These are phyloP conservation scores for Gerris lacustris DNA, from an alignment of 2,888 invertebrate genomes.

Conservation along the genomic window DNA sequence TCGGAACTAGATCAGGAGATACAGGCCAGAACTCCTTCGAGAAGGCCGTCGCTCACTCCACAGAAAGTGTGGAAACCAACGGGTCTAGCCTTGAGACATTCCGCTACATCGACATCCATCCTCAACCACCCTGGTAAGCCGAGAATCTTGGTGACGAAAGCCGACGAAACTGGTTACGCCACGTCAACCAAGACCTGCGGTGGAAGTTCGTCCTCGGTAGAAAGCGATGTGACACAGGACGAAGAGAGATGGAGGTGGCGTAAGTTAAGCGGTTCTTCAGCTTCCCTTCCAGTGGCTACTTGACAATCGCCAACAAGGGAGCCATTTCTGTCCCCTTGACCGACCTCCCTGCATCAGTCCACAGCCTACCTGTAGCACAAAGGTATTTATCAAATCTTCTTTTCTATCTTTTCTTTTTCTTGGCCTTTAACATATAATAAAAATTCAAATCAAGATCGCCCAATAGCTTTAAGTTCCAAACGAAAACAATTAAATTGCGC, in stretches of 20 bases:
- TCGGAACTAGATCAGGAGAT: conserved; percentile 64
- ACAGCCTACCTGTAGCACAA: background rate
- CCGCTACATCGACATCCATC: conserved; percentile 31
- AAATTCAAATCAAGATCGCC: too few relatives aligned
- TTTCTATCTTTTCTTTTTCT: too few relatives aligned
- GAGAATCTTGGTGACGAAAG: conserved; percentile 22
- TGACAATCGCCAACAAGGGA: background rate
- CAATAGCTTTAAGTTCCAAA: too few relatives aligned
- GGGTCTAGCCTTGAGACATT: conserved; percentile 34
- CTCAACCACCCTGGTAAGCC: conserved; percentile 18
- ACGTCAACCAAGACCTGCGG: conserved; percentile 18
- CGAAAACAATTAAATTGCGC: too few relatives aligned
- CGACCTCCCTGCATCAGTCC: background rate
- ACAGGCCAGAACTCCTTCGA: conserved; percentile 63
- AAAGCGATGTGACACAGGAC: conserved; percentile 24
- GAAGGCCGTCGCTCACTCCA: conserved; percentile 56
- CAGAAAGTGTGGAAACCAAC: conserved; percentile 40
- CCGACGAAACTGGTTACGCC: conserved; percentile 15
- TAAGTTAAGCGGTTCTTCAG: conserved; percentile 20
- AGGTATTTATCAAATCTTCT: background rate
- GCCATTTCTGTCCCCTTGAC: background rate
- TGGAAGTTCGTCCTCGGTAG: conserved; percentile 21
- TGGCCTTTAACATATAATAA: too few relatives aligned
- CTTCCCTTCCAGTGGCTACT: conserved; percentile 19
- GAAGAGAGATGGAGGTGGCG: conserved; percentile 23